Percentiles rank a stretch among this genome's conserved stretches.
phyloP scores from a whole-genome alignment of 2,888 invertebrate species.

The Tenthredo mesomela region DNA sequence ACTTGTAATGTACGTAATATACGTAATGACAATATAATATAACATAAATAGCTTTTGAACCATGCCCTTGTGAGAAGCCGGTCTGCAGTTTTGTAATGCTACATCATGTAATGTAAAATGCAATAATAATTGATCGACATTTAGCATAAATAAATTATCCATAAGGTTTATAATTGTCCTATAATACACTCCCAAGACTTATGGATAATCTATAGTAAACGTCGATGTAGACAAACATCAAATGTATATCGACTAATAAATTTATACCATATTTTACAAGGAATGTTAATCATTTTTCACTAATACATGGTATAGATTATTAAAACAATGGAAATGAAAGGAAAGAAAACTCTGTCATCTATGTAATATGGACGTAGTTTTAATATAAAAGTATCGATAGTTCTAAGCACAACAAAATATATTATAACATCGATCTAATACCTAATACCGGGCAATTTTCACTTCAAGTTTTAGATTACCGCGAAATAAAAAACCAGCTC shows the following conservation, averaged over 20 bases:
- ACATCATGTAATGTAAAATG: background rate
- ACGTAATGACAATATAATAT: background rate
- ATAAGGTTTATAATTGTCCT: background rate
- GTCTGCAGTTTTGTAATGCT: background rate
- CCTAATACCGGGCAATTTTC: background rate
- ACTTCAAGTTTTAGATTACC: background rate
- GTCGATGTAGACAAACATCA: background rate
- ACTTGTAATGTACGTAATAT: background rate
- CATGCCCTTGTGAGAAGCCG: background rate
- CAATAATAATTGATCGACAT: background rate
- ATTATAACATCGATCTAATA: slow-evolving; percentile 1
- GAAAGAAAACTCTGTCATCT: background rate
- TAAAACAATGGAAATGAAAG: background rate
- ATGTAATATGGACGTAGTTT: background rate
- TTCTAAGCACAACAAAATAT: slow-evolving; percentile 10
- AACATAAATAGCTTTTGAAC: background rate
- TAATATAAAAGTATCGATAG: slow-evolving; percentile 25
- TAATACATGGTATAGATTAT: background rate
- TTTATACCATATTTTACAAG: slow-evolving; percentile 2
- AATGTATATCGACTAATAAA: background rate
- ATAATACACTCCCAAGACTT: background rate
- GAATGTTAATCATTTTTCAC: background rate
- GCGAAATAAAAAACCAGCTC: background rate
- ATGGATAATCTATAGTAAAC: background rate
- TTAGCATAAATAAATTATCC: background rate